These are phyloP conservation scores for Antechinus stuartii DNA, from an alignment of 2,113 vertebrate genomes.

Conservation along the genomic window DNA sequence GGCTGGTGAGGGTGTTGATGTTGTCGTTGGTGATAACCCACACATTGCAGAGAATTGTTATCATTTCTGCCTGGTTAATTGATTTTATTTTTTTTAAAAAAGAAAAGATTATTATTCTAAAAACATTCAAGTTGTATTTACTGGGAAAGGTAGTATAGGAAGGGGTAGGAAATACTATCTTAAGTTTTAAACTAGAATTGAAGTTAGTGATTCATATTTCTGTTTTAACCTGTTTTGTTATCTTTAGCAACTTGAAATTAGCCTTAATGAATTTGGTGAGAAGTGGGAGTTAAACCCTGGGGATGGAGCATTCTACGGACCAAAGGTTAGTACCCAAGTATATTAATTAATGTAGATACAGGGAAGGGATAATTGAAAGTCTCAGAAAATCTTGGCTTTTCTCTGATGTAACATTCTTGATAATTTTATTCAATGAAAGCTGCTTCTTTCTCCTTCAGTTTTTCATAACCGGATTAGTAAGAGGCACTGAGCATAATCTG, in stretches of 20 bases:
- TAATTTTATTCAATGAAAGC: background rate
- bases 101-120: background rate
- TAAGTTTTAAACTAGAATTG: slow-evolving; percentile 2
- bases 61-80: background rate
- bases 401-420: background rate
- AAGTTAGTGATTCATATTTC: slow-evolving; percentile 18
- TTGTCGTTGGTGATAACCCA: background rate
- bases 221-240: slow-evolving; percentile 50
- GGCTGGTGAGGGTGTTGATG: background rate
- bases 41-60: background rate
- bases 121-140: background rate
- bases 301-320: slow-evolving; percentile 98
- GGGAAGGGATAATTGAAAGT: background rate
- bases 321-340: slow-evolving; percentile 90
- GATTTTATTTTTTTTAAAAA: background rate
- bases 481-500: background rate
- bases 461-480: background rate
- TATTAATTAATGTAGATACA: background rate
- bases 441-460: background rate
- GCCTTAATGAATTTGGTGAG: slow-evolving; percentile 95
- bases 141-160: background rate
- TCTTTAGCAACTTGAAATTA: slow-evolving; percentile 97
- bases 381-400: background rate
- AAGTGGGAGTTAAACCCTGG: slow-evolving; percentile 98
- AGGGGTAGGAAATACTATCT: background rate